Conservation (phyloP, 2,888 invertebrate species). For the Chymomyza amoena region DNA sequence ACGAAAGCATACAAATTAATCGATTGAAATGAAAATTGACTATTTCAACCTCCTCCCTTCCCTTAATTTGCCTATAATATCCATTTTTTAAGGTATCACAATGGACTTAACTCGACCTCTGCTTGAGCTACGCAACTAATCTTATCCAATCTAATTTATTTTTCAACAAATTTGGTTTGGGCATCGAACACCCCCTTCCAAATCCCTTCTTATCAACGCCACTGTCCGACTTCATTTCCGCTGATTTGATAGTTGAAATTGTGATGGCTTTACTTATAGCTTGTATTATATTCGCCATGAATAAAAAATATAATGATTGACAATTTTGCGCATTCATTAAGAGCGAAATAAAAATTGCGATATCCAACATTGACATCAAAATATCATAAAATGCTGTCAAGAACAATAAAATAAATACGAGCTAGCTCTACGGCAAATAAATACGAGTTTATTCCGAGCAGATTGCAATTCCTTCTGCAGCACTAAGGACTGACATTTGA, state of each 20-base stretch:
- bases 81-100: too few species aligned
- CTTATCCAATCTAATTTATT: too few species aligned
- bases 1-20: too few species aligned
- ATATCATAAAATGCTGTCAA: neutral
- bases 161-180: too few species aligned
- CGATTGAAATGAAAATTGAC: too few species aligned
- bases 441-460: neutral
- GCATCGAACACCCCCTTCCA: too few species aligned
- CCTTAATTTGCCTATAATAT: too few species aligned
- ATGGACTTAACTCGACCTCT: too few species aligned
- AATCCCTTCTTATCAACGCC: too few species aligned
- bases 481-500: neutral
- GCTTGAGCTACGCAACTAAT: too few species aligned
- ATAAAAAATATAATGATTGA: conserved; percentile 1
- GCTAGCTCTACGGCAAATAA: neutral
- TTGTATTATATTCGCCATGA: neutral
- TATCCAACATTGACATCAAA: neutral
- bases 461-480: neutral
- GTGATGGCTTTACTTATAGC: neutral
- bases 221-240: neutral
- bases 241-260: neutral
- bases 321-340: conserved; percentile 8
- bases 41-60: too few species aligned
- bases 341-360: neutral
- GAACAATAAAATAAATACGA: conserved; percentile 2